A percentile compares a stretch with the other conserved stretches of the same genome.
Evolutionary conservation across 2,888 invertebrate species (phyloP).

Genomic region (Agrotis exclamationis): DNA sequence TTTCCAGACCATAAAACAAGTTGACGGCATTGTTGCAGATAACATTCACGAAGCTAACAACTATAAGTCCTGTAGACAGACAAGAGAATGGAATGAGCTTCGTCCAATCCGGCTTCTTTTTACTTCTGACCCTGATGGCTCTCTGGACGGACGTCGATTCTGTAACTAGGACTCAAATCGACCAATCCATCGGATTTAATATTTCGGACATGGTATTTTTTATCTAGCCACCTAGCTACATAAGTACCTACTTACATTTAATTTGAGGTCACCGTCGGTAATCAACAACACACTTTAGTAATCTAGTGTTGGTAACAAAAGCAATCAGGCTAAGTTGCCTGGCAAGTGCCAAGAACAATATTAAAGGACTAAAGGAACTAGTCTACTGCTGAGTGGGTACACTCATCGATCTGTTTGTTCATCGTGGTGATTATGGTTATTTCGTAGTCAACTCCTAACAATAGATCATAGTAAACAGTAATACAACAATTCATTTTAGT

Average conservation of each 20-base stretch:
- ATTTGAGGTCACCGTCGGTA: neutral
- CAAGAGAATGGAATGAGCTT: slow-evolving; percentile 86
- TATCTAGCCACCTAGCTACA: neutral
- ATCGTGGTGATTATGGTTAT: slow-evolving; percentile 9
- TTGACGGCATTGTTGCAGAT: slow-evolving; percentile 71
- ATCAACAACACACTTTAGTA: neutral
- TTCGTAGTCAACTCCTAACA: neutral
- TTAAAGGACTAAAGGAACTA: neutral
- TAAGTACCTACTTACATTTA: neutral
- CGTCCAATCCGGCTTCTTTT: slow-evolving; percentile 83
- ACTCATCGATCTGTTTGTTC: slow-evolving; percentile 6
- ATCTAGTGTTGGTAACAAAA: slow-evolving; percentile 3
- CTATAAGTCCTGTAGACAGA: slow-evolving; percentile 74
- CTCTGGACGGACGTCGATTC: slow-evolving; percentile 81
- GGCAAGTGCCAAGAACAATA: neutral
- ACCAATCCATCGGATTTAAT: slow-evolving; percentile 71
- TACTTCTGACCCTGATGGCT: slow-evolving; percentile 79
- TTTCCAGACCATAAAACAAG: neutral
- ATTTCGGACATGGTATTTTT: slow-evolving; percentile 75
- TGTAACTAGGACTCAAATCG: slow-evolving; percentile 78
- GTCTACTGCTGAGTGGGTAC: neutral
- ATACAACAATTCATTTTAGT: neutral
- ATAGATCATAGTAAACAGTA: neutral
- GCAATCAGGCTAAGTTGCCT: slow-evolving; percentile 1
- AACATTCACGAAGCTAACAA: slow-evolving; percentile 76